Evolutionary conservation across 2,113 vertebrate species (phyloP), one percentile per base, ranked within the genome.

Genomic region (Hippocampus comes): DNA sequence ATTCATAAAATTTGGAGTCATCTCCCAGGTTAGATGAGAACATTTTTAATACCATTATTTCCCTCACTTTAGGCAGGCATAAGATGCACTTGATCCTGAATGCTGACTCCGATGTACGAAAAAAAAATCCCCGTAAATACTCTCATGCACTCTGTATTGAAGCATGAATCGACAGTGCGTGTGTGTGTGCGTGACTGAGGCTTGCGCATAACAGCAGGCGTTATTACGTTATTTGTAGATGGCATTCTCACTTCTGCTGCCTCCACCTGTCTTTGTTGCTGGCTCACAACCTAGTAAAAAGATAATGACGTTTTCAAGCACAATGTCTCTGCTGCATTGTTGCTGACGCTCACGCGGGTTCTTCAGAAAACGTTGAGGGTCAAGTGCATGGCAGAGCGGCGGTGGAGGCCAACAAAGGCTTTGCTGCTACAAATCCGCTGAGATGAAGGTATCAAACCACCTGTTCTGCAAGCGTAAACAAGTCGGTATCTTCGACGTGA

Each of bases 391-490:
- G 27, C 30, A 34, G 15, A 61, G 17, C 59, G 34, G 14, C 42
- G 1, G 12, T 18, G n/a, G 7, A 48, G 43, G 41, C 63, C 63
- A 27, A 66, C 42, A 46, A 66, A 66, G 42, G 42, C 64, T 66
- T 46, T 12, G 20, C n/a, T 66, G n/a, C 15, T 15, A 46, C 42
- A 66, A 66, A 66, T 66, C 42, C 23, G 5, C 14, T 15, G n/a
- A 66, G 64, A 66, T 66, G 41, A 66, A 27, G 42, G 42, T 66
- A 66, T 66, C 42, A 48, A 66, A 66, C 12, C 64, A 66, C 42
- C 64, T 66, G 64, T 66, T 27, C n/a, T 23, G n/a, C n/a, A 48
- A 46, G 12, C 64, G 15, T 48, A 66, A 66, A 66, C 64, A 66
- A 25, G 64, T 48, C 21, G 34, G 20, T 25, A 66, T 66, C 48